Percentiles rank a stretch among this genome's conserved stretches.
phyloP scores from a whole-genome alignment of 1,140 invertebrate genomes.

The Micrasema longulum region DNA sequence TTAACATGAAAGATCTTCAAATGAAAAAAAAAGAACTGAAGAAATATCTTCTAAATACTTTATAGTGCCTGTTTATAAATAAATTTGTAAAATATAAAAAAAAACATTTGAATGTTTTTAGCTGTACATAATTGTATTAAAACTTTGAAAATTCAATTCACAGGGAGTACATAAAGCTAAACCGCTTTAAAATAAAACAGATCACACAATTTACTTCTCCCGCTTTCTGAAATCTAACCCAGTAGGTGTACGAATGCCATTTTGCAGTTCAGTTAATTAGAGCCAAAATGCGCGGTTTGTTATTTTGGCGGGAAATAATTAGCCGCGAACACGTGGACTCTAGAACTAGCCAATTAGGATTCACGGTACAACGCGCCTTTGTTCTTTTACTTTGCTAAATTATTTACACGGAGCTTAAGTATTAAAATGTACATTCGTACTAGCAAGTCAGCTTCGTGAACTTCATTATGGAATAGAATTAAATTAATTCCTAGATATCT shows the following conservation, averaged over 20 bases:
- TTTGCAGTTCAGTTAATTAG: constrained; percentile 47
- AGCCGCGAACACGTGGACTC: constrained; percentile 42
- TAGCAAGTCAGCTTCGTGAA: neutral
- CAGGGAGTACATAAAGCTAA: too few relatives aligned
- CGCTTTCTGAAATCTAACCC: too few relatives aligned
- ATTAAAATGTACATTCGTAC: constrained; percentile 14
- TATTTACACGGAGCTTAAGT: constrained; percentile 18
- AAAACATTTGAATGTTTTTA: too few relatives aligned
- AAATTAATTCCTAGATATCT: constrained; percentile 6
- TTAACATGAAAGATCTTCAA: too few relatives aligned
- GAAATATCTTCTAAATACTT: too few relatives aligned
- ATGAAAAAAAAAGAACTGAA: too few relatives aligned
- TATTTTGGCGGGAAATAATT: constrained; percentile 51
- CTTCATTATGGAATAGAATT: constrained; percentile 16
- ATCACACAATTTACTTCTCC: too few relatives aligned
- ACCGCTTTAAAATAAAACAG: too few relatives aligned
- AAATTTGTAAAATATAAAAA: too few relatives aligned
- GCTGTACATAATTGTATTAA: too few relatives aligned
- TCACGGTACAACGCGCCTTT: constrained; percentile 26
- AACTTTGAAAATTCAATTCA: too few relatives aligned
- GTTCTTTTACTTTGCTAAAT: constrained; percentile 24
- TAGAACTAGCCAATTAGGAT: constrained; percentile 31
- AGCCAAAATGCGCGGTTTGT: constrained; percentile 43
- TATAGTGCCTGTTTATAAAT: too few relatives aligned
- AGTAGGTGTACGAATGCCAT: neutral